Percentiles rank a stretch among this genome's conserved stretches.
phyloP scores from a whole-genome alignment of 1,140 invertebrate genomes.

The Drosophila suzukii region DNA sequence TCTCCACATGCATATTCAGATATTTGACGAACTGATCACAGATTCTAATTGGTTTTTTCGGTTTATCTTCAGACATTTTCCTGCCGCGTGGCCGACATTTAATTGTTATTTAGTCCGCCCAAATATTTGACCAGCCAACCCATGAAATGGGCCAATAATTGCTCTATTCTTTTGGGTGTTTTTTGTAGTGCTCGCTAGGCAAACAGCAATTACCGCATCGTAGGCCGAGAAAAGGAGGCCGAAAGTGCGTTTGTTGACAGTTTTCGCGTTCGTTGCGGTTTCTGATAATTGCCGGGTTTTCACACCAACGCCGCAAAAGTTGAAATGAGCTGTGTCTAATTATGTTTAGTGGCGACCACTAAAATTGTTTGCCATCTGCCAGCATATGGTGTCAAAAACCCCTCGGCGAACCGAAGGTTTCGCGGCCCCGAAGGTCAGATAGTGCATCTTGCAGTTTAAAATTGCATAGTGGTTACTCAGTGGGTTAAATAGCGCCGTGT shows the following conservation, averaged over 20 bases:
- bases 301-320: constrained; percentile 54
- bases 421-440: constrained; percentile 51
- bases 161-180: constrained; percentile 47
- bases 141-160: constrained; percentile 36
- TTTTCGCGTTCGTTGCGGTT: constrained; percentile 33
- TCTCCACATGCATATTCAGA: constrained; percentile 37
- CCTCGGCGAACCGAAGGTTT: constrained; percentile 26
- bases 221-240: constrained; percentile 12
- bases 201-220: constrained; percentile 49
- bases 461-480: constrained; percentile 40
- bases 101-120: constrained; percentile 73
- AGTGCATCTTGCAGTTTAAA: constrained; percentile 33
- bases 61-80: constrained; percentile 24
- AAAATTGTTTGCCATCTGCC: constrained; percentile 67
- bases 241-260: constrained; percentile 52
- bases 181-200: constrained; percentile 5
- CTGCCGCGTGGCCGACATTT: constrained; percentile 51
- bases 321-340: constrained; percentile 72
- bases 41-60: constrained; percentile 61
- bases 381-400: constrained; percentile 57
- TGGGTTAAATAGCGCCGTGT: constrained; percentile 12
- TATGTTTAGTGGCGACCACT: constrained; percentile 64
- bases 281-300: constrained; percentile 55
- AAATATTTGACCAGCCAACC: constrained; percentile 55
- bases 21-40: constrained; percentile 40